A percentile compares a stretch with the other conserved stretches of the same genome.
These are phyloP conservation scores for Diorhabda carinulata DNA, from an alignment of 1,140 invertebrate genomes.

Conservation along the genomic window DNA sequence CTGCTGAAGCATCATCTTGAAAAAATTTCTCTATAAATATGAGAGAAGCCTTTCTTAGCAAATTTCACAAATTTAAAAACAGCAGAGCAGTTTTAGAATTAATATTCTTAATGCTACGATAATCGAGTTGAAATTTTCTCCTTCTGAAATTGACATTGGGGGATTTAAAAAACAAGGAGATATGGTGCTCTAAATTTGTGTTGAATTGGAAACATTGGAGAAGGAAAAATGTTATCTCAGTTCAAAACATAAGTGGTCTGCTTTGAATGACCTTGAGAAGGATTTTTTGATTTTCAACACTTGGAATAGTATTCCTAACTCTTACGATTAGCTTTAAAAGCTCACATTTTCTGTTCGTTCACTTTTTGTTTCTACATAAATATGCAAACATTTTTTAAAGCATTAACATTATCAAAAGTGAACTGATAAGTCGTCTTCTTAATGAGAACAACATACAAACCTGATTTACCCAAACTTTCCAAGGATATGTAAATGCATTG, in stretches of 20 bases:
- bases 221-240: conserved; percentile 4
- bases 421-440: too few species aligned
- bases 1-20: not conserved
- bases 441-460: too few species aligned
- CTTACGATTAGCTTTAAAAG: not conserved
- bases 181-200: not conserved
- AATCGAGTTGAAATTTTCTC: not conserved
- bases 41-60: not conserved
- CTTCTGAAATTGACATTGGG: not conserved
- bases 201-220: not conserved
- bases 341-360: too few species aligned
- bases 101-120: not conserved
- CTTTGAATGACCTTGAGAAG: not conserved
- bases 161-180: conserved; percentile 7
- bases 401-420: too few species aligned
- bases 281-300: not conserved
- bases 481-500: too few species aligned
- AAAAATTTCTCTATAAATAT: conserved; percentile 1
- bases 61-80: not conserved
- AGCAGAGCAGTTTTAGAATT: not conserved
- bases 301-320: conserved; percentile 8
- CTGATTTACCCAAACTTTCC: too few species aligned
- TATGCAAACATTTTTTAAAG: too few species aligned
- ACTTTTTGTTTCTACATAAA: too few species aligned
- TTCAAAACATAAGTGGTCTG: not conserved